These are phyloP conservation scores for Danionella cerebrum DNA, from an alignment of 2,113 vertebrate genomes.

Conservation along the genomic window DNA sequence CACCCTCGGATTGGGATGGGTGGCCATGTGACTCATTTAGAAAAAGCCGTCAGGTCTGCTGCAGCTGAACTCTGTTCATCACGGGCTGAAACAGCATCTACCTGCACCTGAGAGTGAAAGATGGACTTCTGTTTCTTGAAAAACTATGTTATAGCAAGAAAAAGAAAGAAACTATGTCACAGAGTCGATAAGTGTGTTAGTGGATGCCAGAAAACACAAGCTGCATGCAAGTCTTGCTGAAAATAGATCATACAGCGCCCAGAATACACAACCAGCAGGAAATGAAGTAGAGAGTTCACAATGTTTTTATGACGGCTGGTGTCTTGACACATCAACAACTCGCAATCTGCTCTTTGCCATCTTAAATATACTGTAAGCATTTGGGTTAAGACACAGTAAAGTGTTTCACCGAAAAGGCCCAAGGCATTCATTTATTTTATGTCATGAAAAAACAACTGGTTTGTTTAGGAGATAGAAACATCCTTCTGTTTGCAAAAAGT, in stretches of 20 bases:
- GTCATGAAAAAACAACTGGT: background rate
- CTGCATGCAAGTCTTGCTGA: background rate
- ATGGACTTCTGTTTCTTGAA: background rate
- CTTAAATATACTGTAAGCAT: background rate
- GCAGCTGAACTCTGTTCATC: background rate
- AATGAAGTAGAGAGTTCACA: background rate
- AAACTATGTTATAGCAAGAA: background rate
- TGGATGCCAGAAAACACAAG: background rate
- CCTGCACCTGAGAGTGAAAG: background rate
- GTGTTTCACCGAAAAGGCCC: too few relatives aligned
- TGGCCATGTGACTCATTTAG: background rate
- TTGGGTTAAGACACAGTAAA: background rate
- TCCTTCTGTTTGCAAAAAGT: too few relatives aligned
- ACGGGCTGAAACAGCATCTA: background rate
- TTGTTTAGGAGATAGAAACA: background rate
- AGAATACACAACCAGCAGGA: background rate
- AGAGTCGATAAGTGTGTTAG: background rate
- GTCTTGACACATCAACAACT: background rate
- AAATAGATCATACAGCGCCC: background rate
- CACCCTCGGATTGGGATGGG: background rate
- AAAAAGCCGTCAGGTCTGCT: background rate
- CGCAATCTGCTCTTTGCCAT: background rate
- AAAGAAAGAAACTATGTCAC: background rate
- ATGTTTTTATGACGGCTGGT: conserved; percentile 1
- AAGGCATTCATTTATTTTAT: too few relatives aligned